Evolutionary conservation across 23 tunicate genomes (phyloP), one percentile per base, ranked within the genome.

Genomic region (Trididemnum miniatum): DNA sequence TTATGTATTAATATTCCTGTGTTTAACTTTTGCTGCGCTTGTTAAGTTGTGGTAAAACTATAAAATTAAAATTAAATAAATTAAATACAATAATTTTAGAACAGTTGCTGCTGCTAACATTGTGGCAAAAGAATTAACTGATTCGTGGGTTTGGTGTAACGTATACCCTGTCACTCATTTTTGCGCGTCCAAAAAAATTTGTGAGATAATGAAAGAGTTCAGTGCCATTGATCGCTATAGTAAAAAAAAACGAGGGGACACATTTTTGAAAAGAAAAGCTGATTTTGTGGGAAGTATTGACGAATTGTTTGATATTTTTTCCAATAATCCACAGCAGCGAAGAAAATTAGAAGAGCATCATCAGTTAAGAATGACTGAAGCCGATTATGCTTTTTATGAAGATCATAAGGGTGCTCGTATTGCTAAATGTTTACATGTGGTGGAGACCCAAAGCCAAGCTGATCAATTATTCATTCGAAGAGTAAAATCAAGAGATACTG

Each of bases 141-240:
- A 73, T 38, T 40, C 20, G 15, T 73, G 79, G 79, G 38, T 73
- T 73, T 73, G 79, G 79, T 73, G 79, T 73, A 73, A 39, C 24
- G 59, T 73, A 20, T 73, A 73, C 29, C 59, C 79, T 20, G 25
- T 73, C 5, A 15, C 15, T 4, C 25, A 26, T 15, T 31, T 15
- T 12, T 37, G 59, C 37, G 25, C 7, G 2, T 57, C 59, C 3
- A 39, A n/a, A 2, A 73, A 73, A 73, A 38, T 73, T 26, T 40
- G 59, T 24, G 5, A 18, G 9, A 3, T 73, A 26, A 73, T 73
- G 57, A 73, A 73, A 73, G 79, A 73, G 15, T 73, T 73, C 79
- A 73, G 57, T 26, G 31, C 31, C 20, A 38, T 73, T 40, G 79
- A 37, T 25, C 22, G 79, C 30, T 73, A 73, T 40, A 28, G 3